Evolutionary conservation across 2,113 vertebrate genomes (phyloP), one percentile per base, ranked within the genome.

Genomic region (Brachionichthys hirsutus): DNA sequence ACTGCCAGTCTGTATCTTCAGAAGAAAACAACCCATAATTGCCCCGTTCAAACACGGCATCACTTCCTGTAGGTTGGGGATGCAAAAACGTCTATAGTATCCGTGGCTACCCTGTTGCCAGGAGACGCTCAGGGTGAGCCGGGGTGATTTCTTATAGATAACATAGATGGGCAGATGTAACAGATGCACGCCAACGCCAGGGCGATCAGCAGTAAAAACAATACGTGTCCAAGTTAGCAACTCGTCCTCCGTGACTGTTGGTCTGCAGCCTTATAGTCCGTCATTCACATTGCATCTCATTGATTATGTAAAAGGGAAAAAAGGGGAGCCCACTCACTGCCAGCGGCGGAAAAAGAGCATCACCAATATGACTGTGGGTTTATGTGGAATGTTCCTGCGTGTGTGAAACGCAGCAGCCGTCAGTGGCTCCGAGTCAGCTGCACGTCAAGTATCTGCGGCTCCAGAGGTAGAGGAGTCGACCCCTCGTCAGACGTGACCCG

Each of bases 51-150:
- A 62, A 62, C 49, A 8, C 35, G 34, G 56, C 62, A 62, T 81
- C 52, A 70, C 75, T 85, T 85, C 81, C 85, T 81, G 73, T 55
- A 53, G 58, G 58, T 75, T 45, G 41, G n/a, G 42, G 35, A 64
- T 73, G 69, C 68, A 60, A 80, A n/a, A 77, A 43, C 61, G 60
- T 42, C 43, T 62, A n/a, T n/a, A 0, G 81, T 89, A 72, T 82
- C 85, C 75, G 68, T 87, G 81, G 84, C 78, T 77, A 87, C 87
- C 22, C 74, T 87, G 87, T 90, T 87, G 84, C 88, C 84, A 65
- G 85, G 87, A 85, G 68, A 90, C 87, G 42, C 72, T 42, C 61
- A 0, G 50, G 71, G 69, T 40, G 68, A 65, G 70, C 53, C 9
- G 65, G 55, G 68, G 59, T 67, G 77, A 82, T 70, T 71, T 61